A percentile compares a stretch with the other conserved stretches of the same genome.
Evolutionary conservation across 2,888 invertebrate species (phyloP).

Genomic region (Copidosoma aretas): DNA sequence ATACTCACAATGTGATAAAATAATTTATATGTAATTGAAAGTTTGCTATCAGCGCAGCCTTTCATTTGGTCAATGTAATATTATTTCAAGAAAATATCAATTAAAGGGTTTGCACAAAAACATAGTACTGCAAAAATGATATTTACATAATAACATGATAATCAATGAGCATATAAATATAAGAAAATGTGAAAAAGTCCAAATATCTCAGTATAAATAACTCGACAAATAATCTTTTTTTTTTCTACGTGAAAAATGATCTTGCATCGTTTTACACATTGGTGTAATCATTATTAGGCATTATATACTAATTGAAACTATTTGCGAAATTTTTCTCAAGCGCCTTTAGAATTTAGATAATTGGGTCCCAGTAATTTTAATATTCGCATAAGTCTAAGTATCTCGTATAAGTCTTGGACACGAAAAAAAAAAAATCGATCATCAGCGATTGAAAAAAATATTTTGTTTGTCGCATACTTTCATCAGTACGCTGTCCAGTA

Average conservation of each 20-base stretch:
- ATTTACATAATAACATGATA: constrained; percentile 17
- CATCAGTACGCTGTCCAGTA: constrained; percentile 3
- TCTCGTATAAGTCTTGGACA: constrained; percentile 24
- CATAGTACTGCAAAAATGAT: constrained; percentile 7
- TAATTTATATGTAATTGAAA: constrained; percentile 14
- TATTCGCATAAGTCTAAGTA: constrained; percentile 12
- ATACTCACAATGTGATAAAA: too few relatives aligned
- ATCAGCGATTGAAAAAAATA: constrained; percentile 3
- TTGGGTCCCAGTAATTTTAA: constrained; percentile 23
- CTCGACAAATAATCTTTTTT: constrained; percentile 15
- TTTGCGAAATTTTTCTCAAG: constrained; percentile 23
- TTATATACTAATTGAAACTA: constrained; percentile 24
- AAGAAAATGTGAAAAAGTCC: constrained; percentile 5
- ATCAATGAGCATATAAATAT: background rate
- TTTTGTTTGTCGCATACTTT: background rate
- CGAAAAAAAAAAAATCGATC: background rate
- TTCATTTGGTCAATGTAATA: constrained; percentile 22
- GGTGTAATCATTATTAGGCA: constrained; percentile 10
- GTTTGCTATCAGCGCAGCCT: constrained; percentile 19
- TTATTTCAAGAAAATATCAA: constrained; percentile 11
- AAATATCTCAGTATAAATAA: constrained; percentile 9
- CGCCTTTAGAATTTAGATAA: constrained; percentile 8
- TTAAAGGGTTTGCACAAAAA: constrained; percentile 21
- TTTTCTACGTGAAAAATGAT: constrained; percentile 5
- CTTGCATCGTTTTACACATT: too few relatives aligned